phyloP scores from a whole-genome alignment of 1,140 invertebrate species.

The Sycophaga agraensis region DNA sequence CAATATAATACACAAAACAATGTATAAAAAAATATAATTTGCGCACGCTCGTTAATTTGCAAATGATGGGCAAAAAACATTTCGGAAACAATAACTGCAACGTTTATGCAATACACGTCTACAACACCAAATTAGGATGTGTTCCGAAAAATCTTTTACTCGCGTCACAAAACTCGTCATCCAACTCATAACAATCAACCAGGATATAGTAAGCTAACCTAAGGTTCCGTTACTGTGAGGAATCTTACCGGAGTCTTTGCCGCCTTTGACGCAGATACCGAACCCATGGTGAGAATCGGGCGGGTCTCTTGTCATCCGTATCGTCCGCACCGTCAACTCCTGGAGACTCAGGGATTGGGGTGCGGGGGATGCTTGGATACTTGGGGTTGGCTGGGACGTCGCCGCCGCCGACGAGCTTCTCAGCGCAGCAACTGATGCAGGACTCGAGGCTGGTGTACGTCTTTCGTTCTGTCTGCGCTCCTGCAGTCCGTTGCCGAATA shows the following conservation, averaged over 20 bases:
- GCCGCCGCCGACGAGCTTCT: slow-evolving; percentile 37
- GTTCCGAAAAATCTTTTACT: slow-evolving; percentile 5
- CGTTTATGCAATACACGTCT: too few species aligned
- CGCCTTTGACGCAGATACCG: slow-evolving; percentile 86
- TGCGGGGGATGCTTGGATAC: slow-evolving; percentile 47
- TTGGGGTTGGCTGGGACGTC: slow-evolving; percentile 38
- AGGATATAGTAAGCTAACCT: too few species aligned
- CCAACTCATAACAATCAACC: too few species aligned
- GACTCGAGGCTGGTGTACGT: slow-evolving; percentile 73
- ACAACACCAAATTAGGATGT: neutral
- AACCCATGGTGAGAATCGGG: slow-evolving; percentile 77
- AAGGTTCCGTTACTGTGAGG: too few species aligned
- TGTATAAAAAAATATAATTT: too few species aligned
- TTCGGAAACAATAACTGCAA: slow-evolving; percentile 10
- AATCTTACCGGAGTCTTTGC: slow-evolving; percentile 80
- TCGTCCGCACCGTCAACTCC: slow-evolving; percentile 76
- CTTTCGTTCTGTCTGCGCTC: slow-evolving; percentile 50
- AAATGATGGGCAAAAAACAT: too few species aligned
- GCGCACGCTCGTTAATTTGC: neutral
- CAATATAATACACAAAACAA: too few species aligned
- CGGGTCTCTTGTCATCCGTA: slow-evolving; percentile 78
- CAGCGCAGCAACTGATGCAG: slow-evolving; percentile 59
- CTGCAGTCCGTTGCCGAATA: slow-evolving; percentile 49
- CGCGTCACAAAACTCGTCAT: neutral
- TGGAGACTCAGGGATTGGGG: slow-evolving; percentile 66